Conservation (phyloP, 2,113 vertebrate genomes). For the Corythoichthys intestinalis region DNA sequence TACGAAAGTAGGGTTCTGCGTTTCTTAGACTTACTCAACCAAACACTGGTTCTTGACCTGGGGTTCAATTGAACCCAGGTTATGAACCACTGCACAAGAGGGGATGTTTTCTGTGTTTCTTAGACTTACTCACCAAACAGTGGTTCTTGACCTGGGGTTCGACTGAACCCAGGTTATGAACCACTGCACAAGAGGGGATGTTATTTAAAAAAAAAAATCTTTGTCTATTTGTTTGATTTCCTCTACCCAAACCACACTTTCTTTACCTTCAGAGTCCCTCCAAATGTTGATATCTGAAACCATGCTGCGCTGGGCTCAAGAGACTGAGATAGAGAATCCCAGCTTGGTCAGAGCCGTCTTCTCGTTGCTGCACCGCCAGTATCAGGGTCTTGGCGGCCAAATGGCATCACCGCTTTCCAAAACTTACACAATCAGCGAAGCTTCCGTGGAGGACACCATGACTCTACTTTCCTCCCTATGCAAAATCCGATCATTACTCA, state of each 20-base stretch:
- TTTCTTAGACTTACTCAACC: no score
- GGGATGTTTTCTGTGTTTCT: no score
- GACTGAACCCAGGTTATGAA: no score
- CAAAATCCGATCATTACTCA: conserved; percentile 89
- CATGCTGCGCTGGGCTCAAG: conserved; percentile 89
- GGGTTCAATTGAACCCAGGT: no score
- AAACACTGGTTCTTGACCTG: no score
- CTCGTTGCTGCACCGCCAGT: conserved; percentile 84
- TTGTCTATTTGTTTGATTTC: not conserved
- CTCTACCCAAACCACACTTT: not conserved
- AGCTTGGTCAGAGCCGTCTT: conserved; percentile 86
- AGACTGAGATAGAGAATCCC: conserved; percentile 84
- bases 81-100: no score
- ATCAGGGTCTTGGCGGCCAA: conserved; percentile 84
- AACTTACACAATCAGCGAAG: conserved; percentile 86
- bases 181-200: no score
- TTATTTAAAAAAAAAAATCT: not conserved
- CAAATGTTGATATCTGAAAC: conserved; percentile 86
- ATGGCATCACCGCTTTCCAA: conserved; percentile 79
- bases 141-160: no score
- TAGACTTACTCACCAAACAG: no score
- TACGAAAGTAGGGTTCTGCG: no score
- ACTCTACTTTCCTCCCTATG: conserved; percentile 84
- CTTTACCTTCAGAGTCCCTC: conserved; percentile 75
- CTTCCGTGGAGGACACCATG: conserved; percentile 87